These are phyloP conservation scores for Empis livida DNA, from an alignment of 2,888 invertebrate species.

Conservation along the genomic window DNA sequence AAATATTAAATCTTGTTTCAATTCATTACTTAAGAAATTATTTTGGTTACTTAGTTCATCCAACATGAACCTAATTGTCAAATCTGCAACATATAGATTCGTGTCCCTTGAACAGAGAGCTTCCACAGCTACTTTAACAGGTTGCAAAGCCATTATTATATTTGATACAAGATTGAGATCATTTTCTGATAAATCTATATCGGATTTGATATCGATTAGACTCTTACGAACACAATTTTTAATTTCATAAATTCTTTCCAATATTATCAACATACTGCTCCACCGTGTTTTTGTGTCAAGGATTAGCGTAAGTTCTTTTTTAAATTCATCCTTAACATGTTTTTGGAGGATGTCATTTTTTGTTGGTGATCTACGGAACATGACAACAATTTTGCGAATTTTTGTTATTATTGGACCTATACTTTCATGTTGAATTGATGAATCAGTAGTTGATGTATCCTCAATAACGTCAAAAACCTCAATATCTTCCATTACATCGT, in stretches of 20 bases:
- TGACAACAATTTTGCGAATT: slow-evolving; percentile 1
- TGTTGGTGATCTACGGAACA: not conserved
- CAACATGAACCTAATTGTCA: too few species aligned
- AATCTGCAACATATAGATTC: not conserved
- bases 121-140: not conserved
- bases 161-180: not conserved
- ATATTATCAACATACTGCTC: slow-evolving; percentile 9
- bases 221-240: slow-evolving; percentile 14
- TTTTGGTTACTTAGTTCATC: too few species aligned
- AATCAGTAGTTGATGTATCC: not conserved
- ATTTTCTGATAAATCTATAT: slow-evolving; percentile 3
- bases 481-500: too few species aligned
- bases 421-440: not conserved
- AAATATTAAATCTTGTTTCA: too few species aligned
- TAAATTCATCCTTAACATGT: slow-evolving; percentile 5
- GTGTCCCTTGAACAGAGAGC: not conserved
- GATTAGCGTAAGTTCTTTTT: slow-evolving; percentile 7
- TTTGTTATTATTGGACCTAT: slow-evolving; percentile 1
- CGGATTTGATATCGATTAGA: slow-evolving; percentile 12
- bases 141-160: not conserved
- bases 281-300: slow-evolving; percentile 12
- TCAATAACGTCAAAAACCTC: too few species aligned
- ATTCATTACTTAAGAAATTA: too few species aligned
- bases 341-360: slow-evolving; percentile 9
- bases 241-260: slow-evolving; percentile 10